These are phyloP conservation scores for Miniopterus natalensis DNA, from an alignment of 2,113 vertebrate genomes.

Conservation along the genomic window DNA sequence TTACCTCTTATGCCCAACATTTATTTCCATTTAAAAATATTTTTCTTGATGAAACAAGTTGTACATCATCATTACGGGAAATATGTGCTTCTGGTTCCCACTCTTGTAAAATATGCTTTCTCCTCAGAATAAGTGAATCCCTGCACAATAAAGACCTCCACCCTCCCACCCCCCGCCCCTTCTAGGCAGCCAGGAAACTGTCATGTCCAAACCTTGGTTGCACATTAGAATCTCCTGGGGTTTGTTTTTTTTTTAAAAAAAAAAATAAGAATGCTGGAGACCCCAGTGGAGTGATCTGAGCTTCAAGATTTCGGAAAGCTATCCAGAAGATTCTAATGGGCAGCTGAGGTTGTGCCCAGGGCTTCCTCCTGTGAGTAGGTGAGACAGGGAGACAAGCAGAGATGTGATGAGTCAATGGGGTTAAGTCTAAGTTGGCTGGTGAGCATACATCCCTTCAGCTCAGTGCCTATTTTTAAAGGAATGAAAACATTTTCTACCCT, in stretches of 20 bases:
- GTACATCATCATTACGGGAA: background rate
- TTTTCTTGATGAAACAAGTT: slow-evolving; percentile 29
- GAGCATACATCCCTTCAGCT: background rate
- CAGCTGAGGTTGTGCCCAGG: background rate
- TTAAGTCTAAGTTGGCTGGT: background rate
- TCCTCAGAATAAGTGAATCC: background rate
- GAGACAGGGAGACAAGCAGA: background rate
- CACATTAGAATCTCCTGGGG: background rate
- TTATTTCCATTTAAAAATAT: slow-evolving; percentile 13
- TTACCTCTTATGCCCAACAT: background rate
- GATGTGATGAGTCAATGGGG: background rate
- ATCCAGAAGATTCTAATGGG: background rate
- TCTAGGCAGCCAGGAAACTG: background rate
- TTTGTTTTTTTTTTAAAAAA: background rate
- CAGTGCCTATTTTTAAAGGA: slow-evolving; percentile 36
- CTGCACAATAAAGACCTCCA: background rate
- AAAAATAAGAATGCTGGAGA: background rate
- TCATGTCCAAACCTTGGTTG: background rate
- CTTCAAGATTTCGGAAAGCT: background rate
- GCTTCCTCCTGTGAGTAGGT: background rate
- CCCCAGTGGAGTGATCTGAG: background rate
- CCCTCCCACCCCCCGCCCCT: background rate
- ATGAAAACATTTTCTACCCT: background rate
- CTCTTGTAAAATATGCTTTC: background rate
- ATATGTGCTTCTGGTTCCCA: background rate